A percentile compares a stretch with the other conserved stretches of the same genome.
These are phyloP conservation scores for Diadophis punctatus DNA, from an alignment of 2,113 vertebrate species.

Conservation along the genomic window DNA sequence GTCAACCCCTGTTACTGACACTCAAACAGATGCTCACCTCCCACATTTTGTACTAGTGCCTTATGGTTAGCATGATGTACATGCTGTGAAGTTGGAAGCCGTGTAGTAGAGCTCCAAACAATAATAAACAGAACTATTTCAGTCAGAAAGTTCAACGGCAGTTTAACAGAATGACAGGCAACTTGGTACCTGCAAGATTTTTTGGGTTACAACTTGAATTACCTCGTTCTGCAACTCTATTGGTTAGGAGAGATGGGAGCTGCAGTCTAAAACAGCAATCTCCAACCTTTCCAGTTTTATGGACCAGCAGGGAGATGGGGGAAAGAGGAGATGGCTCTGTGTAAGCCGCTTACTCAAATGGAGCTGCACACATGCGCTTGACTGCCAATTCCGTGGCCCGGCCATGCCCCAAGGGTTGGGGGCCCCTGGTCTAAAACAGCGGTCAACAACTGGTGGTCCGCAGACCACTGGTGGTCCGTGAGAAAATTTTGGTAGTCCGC, in stretches of 20 bases:
- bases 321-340: not conserved
- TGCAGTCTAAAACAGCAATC: not conserved
- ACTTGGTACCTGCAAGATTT: not conserved
- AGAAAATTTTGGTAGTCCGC: too few species aligned
- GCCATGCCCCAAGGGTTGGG: too few species aligned
- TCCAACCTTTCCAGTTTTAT: not conserved
- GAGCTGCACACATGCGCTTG: not conserved
- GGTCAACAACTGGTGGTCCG: too few species aligned
- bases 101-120: not conserved
- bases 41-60: not conserved
- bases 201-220: not conserved
- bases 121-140: not conserved
- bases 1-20: not conserved
- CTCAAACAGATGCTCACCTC: not conserved
- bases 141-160: not conserved
- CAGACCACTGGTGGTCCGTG: too few species aligned
- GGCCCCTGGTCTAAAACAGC: not conserved
- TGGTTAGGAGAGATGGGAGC: not conserved
- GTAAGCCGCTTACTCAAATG: not conserved
- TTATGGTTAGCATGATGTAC: not conserved
- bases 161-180: not conserved
- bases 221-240: not conserved
- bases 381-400: not conserved
- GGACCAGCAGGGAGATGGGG: not conserved
- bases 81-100: accelerated